A percentile compares a stretch with the other conserved stretches of the same genome.
phyloP scores from a whole-genome alignment of 2,888 invertebrate genomes.

The Pseudolycoriella hygida region DNA sequence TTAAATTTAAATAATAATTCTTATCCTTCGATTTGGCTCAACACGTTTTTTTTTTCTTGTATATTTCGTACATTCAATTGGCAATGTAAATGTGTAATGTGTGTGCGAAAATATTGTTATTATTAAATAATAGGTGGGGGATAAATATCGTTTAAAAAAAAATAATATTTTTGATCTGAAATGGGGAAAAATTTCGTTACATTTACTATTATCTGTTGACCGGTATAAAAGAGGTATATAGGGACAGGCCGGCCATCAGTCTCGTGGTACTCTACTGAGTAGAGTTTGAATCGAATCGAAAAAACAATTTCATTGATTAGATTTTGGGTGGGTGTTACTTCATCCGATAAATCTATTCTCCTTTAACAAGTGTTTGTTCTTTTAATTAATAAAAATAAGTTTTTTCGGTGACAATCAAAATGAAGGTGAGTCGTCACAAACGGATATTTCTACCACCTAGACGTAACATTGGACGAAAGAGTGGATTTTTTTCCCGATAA shows the following conservation, averaged over 20 bases:
- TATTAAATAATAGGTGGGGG: too few relatives aligned
- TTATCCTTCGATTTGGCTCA: too few relatives aligned
- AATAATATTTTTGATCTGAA: neutral
- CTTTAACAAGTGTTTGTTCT: too few relatives aligned
- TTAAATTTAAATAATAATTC: too few relatives aligned
- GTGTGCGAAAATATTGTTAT: too few relatives aligned
- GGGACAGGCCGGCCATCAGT: constrained; percentile 30
- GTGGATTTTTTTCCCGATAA: neutral
- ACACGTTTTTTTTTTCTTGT: too few relatives aligned
- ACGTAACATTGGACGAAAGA: neutral
- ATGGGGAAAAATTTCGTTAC: neutral
- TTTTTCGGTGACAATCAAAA: neutral
- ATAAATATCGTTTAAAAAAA: neutral
- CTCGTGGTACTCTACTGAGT: constrained; percentile 29
- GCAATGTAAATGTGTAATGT: too few relatives aligned
- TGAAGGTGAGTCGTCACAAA: constrained; percentile 1
- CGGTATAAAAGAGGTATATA: constrained; percentile 30
- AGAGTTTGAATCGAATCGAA: constrained; percentile 13
- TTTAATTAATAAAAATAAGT: too few relatives aligned
- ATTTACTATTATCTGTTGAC: constrained; percentile 13
- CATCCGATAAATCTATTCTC: too few relatives aligned
- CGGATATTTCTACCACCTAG: neutral
- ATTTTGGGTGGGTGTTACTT: neutral
- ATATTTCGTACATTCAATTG: too few relatives aligned
- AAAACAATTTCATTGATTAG: neutral